phyloP scores from a whole-genome alignment of 2,888 invertebrate species.

The Drosophila affinis region DNA sequence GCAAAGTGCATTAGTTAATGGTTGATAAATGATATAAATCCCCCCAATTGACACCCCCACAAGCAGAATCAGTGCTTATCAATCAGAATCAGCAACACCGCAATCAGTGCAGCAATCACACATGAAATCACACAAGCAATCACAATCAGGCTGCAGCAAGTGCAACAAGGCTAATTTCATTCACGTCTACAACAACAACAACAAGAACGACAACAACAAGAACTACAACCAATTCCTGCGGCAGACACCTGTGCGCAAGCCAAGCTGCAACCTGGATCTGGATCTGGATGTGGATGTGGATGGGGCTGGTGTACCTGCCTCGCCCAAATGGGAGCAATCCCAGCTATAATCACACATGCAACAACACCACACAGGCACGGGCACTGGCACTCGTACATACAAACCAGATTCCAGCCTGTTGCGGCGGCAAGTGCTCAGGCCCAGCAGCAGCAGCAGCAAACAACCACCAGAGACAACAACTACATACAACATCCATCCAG shows the following conservation, averaged over 20 bases:
- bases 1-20: constrained; percentile 48
- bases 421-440: constrained; percentile 35
- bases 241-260: constrained; percentile 36
- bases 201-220: constrained; percentile 1
- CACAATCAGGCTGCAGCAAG: constrained; percentile 29
- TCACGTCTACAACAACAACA: constrained; percentile 11
- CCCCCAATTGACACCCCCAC: constrained; percentile 23
- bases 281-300: no score
- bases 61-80: constrained; percentile 39
- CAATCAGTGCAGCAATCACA: constrained; percentile 28
- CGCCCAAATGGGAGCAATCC: constrained; percentile 42
- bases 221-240: neutral
- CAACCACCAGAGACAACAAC: constrained; percentile 15
- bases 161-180: constrained; percentile 39
- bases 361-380: constrained; percentile 14
- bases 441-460: neutral
- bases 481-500: constrained; percentile 16
- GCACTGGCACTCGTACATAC: neutral
- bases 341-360: constrained; percentile 30
- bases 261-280: constrained; percentile 27
- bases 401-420: constrained; percentile 72
- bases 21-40: constrained; percentile 25
- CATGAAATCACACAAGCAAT: constrained; percentile 26
- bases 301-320: constrained; percentile 3
- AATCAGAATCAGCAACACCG: constrained; percentile 32